These are phyloP conservation scores for Phyllotreta striolata DNA, from an alignment of 2,888 invertebrate species.

Conservation along the genomic window DNA sequence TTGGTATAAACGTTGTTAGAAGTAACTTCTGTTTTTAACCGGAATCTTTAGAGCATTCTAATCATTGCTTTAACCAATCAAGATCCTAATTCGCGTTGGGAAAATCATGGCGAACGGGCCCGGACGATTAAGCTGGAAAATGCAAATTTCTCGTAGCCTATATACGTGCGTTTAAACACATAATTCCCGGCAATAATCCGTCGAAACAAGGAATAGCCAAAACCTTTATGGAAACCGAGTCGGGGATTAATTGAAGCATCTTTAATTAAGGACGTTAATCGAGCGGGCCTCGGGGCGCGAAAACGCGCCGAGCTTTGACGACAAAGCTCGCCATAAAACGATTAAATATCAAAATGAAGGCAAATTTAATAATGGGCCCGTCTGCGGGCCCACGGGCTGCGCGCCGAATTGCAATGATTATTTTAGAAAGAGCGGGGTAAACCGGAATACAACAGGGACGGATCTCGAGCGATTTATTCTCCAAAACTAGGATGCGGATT, in stretches of 20 bases:
- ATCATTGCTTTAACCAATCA: neutral
- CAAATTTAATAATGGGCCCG: constrained; percentile 58
- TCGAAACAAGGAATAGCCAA: constrained; percentile 45
- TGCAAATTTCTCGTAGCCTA: constrained; percentile 16
- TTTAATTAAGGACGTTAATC: constrained; percentile 59
- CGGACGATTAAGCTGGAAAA: constrained; percentile 13
- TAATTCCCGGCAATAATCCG: constrained; percentile 47
- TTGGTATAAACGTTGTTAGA: no score
- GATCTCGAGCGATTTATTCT: constrained; percentile 5
- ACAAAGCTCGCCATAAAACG: constrained; percentile 60
- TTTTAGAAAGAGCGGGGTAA: constrained; percentile 18
- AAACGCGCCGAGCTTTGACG: constrained; percentile 57
- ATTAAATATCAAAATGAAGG: constrained; percentile 61
- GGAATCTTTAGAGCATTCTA: no score
- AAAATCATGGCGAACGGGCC: neutral
- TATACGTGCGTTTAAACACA: constrained; percentile 36
- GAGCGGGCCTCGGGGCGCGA: constrained; percentile 55
- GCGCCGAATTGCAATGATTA: constrained; percentile 45
- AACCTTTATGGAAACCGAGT: constrained; percentile 52
- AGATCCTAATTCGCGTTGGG: neutral
- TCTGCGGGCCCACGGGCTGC: constrained; percentile 50
- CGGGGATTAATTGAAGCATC: constrained; percentile 60
- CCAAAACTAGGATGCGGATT: no score
- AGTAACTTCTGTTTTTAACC: no score
- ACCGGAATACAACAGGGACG: constrained; percentile 21